phyloP scores from a whole-genome alignment of 2,888 invertebrate genomes.

The Drosophila kokeensis region DNA sequence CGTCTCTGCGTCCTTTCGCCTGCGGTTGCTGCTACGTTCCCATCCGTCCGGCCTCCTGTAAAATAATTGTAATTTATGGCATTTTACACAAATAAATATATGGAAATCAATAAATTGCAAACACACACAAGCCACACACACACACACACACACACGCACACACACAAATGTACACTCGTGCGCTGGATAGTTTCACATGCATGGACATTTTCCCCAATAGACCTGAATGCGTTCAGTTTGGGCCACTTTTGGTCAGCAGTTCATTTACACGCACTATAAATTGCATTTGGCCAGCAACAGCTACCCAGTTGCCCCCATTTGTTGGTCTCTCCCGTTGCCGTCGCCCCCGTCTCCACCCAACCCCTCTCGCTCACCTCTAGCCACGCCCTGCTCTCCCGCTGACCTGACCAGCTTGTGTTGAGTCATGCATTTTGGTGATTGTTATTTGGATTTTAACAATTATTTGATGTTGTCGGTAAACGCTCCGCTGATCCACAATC shows the following conservation, averaged over 20 bases:
- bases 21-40: conserved; percentile 4
- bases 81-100: conserved; percentile 79
- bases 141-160: not conserved
- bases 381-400: not conserved
- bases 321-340: not conserved
- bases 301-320: conserved; percentile 5
- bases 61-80: conserved; percentile 81
- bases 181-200: conserved; percentile 22
- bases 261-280: conserved; percentile 70
- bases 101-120: conserved; percentile 76
- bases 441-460: conserved; percentile 70
- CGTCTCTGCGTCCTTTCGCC: not conserved
- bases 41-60: conserved; percentile 57
- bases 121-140: conserved; percentile 24
- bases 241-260: conserved; percentile 64
- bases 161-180: not conserved
- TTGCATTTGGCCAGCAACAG: conserved; percentile 47
- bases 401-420: conserved; percentile 4
- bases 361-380: not conserved
- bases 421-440: conserved; percentile 48
- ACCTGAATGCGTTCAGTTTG: conserved; percentile 44
- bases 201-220: conserved; percentile 54
- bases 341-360: not conserved
- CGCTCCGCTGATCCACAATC: conserved; percentile 7
- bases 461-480: conserved; percentile 68